A percentile compares a stretch with the other conserved stretches of the same genome.
phyloP scores from a whole-genome alignment of 2,888 invertebrate species.

The Euplagia quadripunctaria region DNA sequence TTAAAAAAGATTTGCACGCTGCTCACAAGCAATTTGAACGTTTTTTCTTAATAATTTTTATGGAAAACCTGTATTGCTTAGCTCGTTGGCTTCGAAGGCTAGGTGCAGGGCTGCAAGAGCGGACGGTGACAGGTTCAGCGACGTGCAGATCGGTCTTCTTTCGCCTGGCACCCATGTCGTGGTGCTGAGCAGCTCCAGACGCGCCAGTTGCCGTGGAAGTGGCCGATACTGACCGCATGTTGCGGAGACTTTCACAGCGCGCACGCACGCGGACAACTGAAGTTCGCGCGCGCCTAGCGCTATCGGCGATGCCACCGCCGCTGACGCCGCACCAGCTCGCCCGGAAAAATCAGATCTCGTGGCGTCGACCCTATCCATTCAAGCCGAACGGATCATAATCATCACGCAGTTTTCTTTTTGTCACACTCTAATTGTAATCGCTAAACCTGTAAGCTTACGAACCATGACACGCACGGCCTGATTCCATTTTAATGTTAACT shows the following conservation, averaged over 20 bases:
- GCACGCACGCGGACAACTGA: conserved; percentile 84
- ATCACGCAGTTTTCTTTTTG: conserved; percentile 79
- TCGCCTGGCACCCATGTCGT: conserved; percentile 84
- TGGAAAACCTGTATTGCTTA: conserved; percentile 83
- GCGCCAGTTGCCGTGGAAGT: conserved; percentile 55
- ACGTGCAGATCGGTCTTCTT: conserved; percentile 86
- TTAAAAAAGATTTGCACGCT: conserved; percentile 48
- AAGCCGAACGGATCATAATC: conserved; percentile 79
- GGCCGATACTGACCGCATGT: conserved; percentile 76
- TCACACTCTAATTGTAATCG: conserved; percentile 78
- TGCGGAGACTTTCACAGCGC: conserved; percentile 83
- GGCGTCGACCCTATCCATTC: conserved; percentile 84
- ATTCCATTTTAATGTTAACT: conserved; percentile 36
- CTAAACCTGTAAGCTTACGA: conserved; percentile 56
- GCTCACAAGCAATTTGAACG: conserved; percentile 53
- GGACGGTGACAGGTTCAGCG: conserved; percentile 73
- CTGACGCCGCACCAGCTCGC: conserved; percentile 72
- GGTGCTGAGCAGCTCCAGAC: conserved; percentile 53
- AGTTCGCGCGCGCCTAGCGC: conserved; percentile 68
- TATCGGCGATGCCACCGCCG: conserved; percentile 70
- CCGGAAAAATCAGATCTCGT: conserved; percentile 82
- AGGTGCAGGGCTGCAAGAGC: conserved; percentile 81
- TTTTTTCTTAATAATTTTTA: conserved; percentile 43
- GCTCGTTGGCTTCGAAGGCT: conserved; percentile 86
- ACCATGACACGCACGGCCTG: conserved; percentile 54